These are phyloP conservation scores for Diadegma fenestrale DNA, from an alignment of 2,888 invertebrate genomes.

Conservation along the genomic window DNA sequence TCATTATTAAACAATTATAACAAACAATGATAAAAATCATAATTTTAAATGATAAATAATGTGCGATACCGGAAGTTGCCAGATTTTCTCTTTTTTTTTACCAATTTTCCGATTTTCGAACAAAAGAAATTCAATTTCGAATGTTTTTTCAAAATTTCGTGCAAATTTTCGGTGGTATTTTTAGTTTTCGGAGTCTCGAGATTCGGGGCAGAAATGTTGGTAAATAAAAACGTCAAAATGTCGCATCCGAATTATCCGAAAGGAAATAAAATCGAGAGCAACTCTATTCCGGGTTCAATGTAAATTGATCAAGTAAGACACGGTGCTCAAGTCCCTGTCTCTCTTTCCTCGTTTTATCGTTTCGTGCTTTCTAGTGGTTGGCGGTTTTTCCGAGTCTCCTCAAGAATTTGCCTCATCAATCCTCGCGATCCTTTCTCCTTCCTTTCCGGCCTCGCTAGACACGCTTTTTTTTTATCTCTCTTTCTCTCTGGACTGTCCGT, in stretches of 20 bases:
- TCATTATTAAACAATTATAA: constrained; percentile 73
- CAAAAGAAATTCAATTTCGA: too few species aligned
- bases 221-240: constrained; percentile 29
- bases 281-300: constrained; percentile 74
- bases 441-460: constrained; percentile 2
- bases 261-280: constrained; percentile 21
- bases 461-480: constrained; percentile 46
- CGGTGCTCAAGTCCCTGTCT: constrained; percentile 72
- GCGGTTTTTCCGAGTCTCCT: not conserved
- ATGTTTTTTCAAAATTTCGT: too few species aligned
- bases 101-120: not conserved
- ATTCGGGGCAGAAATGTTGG: not conserved
- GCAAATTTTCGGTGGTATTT: not conserved
- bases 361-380: constrained; percentile 18
- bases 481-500: constrained; percentile 53
- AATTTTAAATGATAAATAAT: constrained; percentile 25
- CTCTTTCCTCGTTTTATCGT: constrained; percentile 36
- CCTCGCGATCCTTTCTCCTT: not conserved
- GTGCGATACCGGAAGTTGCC: constrained; percentile 5
- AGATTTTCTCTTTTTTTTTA: not conserved
- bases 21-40: constrained; percentile 49
- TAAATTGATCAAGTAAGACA: constrained; percentile 85
- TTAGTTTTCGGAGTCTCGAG: not conserved
- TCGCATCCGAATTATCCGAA: constrained; percentile 47
- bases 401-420: not conserved